Evolutionary conservation across 2,797 vertebrate genomes (phyloP).

Genomic region (Phyllotis vaccarum): DNA sequence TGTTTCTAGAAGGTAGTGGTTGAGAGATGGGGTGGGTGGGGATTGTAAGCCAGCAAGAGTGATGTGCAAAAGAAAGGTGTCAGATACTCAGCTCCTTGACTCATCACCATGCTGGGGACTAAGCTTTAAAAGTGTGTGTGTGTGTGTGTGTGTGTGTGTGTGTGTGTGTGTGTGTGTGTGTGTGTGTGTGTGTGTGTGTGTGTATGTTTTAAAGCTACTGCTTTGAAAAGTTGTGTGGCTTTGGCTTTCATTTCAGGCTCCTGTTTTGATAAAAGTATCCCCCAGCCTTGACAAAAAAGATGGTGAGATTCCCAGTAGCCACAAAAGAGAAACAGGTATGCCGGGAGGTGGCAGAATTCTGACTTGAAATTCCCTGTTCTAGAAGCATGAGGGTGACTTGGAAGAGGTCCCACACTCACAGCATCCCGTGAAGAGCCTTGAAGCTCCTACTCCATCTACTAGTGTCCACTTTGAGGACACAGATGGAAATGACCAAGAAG

Average conservation of each 20-base stretch:
- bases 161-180: no score
- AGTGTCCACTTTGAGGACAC: not conserved
- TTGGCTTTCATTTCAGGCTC: constrained; percentile 68
- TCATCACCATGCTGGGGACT: not conserved
- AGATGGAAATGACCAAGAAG: not conserved
- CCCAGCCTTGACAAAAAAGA: constrained; percentile 49
- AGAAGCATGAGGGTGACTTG: not conserved
- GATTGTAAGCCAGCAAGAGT: not conserved
- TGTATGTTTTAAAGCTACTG: no score
- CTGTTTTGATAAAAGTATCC: not conserved
- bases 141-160: no score
- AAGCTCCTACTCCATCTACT: not conserved
- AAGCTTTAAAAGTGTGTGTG: not conserved
- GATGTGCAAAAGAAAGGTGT: not conserved
- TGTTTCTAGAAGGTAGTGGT: not conserved
- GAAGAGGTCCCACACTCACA: not conserved
- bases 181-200: no score
- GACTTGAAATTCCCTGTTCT: not conserved
- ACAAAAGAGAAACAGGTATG: constrained; percentile 47
- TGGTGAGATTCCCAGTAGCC: not conserved
- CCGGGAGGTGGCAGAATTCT: not conserved
- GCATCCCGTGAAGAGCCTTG: not conserved
- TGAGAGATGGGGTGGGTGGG: not conserved
- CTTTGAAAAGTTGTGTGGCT: not conserved
- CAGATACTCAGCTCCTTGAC: no score